Base-by-base conservation (phyloP, 2,888 invertebrate genomes). In the Platynereis dumerilii region DNA sequence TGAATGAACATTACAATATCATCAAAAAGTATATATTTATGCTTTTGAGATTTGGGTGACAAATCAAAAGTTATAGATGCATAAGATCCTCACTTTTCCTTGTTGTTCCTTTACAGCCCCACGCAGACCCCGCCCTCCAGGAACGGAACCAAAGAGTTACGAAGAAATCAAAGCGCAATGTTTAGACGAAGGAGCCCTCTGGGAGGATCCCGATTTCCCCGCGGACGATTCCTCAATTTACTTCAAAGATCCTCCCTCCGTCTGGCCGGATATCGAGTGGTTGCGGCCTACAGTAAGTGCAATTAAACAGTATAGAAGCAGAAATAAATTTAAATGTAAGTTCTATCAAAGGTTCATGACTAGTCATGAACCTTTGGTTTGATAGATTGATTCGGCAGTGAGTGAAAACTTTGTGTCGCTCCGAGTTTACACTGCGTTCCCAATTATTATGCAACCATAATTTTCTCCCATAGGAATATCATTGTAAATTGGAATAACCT, bases 201-300 rank as follows among this genome's bases (percentile, higher is more conserved):
- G 93, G 80, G 95, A 96, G 78, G 96, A 96, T 86, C 91, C 92
- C 0, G 91, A 94, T 78, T 96, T 96, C 83, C 92, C 91, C 0
- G 91, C 94, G 0, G 86, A 86, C 22, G 91, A 94, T 83, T 87
- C 89, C 61, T 92, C 93, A 59, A 87, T 96, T 53, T 93, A 91
- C 87, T 97, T 90, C 86, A 94, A 93, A 80, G 90, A 90, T 76
- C 87, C 91, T 27, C 90, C 95, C 15, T 92, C 92, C 74, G 88
- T 92, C 71, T 78, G 68, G 63, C 69, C 68, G 7, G 88, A 89
- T 29, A 91, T 96, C 75, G 91, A 94, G 85, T 99, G 99, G 98
- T 88, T 90, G 75, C 87, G 99, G 72, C 98, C 98, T 22, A 88
- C 89, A 58, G 84, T 84, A 71, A 75, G 82, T 75, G 24, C 20